Evolutionary conservation across 2,113 vertebrate genomes (phyloP).

Genomic region (Apodemus speciosus): DNA sequence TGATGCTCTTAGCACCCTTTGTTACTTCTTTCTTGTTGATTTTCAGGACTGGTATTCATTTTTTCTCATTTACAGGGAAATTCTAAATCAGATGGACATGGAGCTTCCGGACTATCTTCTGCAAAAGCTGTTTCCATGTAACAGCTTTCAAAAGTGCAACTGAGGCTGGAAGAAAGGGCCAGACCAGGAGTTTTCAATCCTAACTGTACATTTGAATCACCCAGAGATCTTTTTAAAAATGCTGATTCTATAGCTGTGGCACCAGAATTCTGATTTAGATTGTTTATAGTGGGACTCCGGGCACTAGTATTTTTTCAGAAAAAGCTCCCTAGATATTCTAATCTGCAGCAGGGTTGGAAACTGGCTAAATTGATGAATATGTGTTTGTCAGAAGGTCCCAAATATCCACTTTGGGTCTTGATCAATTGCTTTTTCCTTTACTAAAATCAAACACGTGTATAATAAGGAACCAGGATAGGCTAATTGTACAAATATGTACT

Average conservation of each 20-base stretch:
- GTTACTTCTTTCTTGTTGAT: not conserved
- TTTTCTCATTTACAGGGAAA: conserved; percentile 8
- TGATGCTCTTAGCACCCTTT: conserved; percentile 12
- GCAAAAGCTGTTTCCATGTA: conserved; percentile 1
- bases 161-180: not conserved
- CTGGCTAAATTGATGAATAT: conserved; percentile 50
- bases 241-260: conserved; percentile 27
- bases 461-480: conserved; percentile 15
- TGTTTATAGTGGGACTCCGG: conserved; percentile 15
- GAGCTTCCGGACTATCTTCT: not conserved
- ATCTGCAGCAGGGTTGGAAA: conserved; percentile 45
- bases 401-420: conserved; percentile 40
- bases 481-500: conserved; percentile 44
- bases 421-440: conserved; percentile 57
- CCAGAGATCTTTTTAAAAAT: conserved; percentile 28
- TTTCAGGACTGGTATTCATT: conserved; percentile 18
- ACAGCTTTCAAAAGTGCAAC: conserved; percentile 16
- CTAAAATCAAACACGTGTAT: conserved; percentile 41
- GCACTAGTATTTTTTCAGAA: conserved; percentile 28
- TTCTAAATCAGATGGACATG: conserved; percentile 31
- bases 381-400: conserved; percentile 58
- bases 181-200: conserved; percentile 29
- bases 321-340: conserved; percentile 47
- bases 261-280: conserved; percentile 55
- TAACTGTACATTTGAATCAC: conserved; percentile 39